A percentile compares a stretch with the other conserved stretches of the same genome.
These are phyloP conservation scores for Heliconius nattereri DNA, from an alignment of 1,140 invertebrate genomes.

Conservation along the genomic window DNA sequence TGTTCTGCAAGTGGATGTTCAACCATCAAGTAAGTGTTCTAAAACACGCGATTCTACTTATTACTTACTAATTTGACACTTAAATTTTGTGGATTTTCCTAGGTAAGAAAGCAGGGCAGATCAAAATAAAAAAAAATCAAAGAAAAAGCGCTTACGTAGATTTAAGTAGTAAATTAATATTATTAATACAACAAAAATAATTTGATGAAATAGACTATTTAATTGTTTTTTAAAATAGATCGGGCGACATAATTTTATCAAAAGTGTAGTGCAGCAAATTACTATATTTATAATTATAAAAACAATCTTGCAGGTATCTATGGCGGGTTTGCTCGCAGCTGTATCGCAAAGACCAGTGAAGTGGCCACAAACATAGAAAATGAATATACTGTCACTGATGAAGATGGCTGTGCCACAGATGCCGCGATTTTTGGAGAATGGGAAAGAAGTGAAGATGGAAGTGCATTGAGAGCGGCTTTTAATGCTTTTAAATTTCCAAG, in stretches of 20 bases:
- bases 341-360: constrained; percentile 95
- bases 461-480: constrained; percentile 91
- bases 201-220: no score
- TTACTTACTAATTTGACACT: no score
- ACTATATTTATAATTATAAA: background rate
- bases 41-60: constrained; percentile 47
- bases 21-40: constrained; percentile 90
- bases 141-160: background rate
- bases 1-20: constrained; percentile 95
- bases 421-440: constrained; percentile 96
- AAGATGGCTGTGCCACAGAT: constrained; percentile 96
- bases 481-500: constrained; percentile 98
- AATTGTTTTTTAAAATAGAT: background rate
- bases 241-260: background rate
- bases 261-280: background rate
- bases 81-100: no score
- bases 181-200: background rate
- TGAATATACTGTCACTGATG: constrained; percentile 95
- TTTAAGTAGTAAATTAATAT: background rate
- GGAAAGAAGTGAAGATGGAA: constrained; percentile 92
- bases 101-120: no score
- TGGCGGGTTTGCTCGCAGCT: constrained; percentile 95
- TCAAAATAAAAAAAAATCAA: no score
- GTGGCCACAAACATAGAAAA: constrained; percentile 89
- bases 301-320: constrained; percentile 88